Percentiles rank a stretch among this genome's conserved stretches.
These are phyloP conservation scores for Lasioglossum leucozonium DNA, from an alignment of 2,888 invertebrate species.

Conservation along the genomic window DNA sequence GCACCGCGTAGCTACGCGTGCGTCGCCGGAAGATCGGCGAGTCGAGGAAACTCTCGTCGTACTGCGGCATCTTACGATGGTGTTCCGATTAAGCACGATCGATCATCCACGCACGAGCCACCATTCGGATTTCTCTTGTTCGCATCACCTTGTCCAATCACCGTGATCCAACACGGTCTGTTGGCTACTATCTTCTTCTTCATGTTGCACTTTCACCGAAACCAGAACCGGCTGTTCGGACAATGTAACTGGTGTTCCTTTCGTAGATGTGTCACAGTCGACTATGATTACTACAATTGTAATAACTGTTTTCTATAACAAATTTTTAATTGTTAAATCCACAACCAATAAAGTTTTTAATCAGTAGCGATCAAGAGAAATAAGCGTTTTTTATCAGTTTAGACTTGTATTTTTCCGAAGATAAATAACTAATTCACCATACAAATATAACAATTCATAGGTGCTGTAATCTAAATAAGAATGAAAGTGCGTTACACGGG, in stretches of 20 bases:
- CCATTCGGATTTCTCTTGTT: background rate
- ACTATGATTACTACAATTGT: background rate
- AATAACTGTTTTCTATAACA: background rate
- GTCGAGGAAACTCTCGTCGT: conserved; percentile 82
- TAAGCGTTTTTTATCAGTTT: background rate
- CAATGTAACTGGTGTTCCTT: background rate
- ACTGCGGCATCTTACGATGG: conserved; percentile 80
- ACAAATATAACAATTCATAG: background rate
- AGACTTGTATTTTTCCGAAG: too few relatives aligned
- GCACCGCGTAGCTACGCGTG: conserved; percentile 81
- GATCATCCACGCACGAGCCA: conserved; percentile 13
- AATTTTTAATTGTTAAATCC: background rate
- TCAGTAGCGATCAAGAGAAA: background rate
- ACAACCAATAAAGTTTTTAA: too few relatives aligned
- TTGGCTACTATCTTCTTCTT: background rate
- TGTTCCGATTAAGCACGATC: background rate
- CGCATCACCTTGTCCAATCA: background rate
- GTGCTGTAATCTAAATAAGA: background rate
- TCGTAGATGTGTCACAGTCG: background rate
- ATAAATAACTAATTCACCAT: background rate
- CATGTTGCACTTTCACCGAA: conserved; percentile 19
- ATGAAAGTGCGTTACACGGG: background rate
- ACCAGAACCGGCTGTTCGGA: background rate
- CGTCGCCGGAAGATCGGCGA: conserved; percentile 82
- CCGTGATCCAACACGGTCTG: background rate